Evolutionary conservation across 2,888 invertebrate species (phyloP).

Genomic region (Amblyjoppa fuscipennis): DNA sequence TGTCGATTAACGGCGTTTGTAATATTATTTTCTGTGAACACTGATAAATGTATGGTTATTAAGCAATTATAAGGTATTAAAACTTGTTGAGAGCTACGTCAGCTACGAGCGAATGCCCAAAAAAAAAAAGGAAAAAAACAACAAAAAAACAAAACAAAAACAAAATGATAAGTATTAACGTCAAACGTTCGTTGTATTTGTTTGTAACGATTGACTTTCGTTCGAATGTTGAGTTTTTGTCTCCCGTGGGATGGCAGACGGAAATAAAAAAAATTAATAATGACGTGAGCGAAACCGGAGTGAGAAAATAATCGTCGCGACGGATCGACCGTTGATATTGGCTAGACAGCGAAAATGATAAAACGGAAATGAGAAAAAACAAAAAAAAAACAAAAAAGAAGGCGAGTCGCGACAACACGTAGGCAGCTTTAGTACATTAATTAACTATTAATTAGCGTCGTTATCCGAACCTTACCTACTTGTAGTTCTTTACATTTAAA

Average conservation of each 20-base stretch:
- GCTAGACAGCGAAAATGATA: neutral
- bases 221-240: conserved; percentile 48
- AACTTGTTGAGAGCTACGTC: conserved; percentile 76
- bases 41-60: conserved; percentile 76
- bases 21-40: conserved; percentile 75
- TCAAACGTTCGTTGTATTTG: conserved; percentile 78
- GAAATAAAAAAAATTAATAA: conserved; percentile 15
- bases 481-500: conserved; percentile 63
- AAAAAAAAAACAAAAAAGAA: neutral
- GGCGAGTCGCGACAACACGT: conserved; percentile 46
- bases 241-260: conserved; percentile 1
- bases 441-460: conserved; percentile 65
- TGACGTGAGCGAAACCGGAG: neutral
- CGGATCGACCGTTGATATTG: conserved; percentile 28
- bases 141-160: conserved; percentile 58
- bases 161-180: conserved; percentile 78
- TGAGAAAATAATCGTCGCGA: conserved; percentile 5
- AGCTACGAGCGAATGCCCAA: conserved; percentile 76
- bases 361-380: conserved; percentile 5
- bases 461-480: conserved; percentile 59
- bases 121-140: conserved; percentile 58
- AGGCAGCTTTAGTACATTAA: conserved; percentile 71
- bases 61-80: conserved; percentile 74
- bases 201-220: conserved; percentile 75
- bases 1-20: conserved; percentile 74